Base-by-base conservation (phyloP, 2,797 vertebrate genomes). In the Sebastes variabilis region DNA sequence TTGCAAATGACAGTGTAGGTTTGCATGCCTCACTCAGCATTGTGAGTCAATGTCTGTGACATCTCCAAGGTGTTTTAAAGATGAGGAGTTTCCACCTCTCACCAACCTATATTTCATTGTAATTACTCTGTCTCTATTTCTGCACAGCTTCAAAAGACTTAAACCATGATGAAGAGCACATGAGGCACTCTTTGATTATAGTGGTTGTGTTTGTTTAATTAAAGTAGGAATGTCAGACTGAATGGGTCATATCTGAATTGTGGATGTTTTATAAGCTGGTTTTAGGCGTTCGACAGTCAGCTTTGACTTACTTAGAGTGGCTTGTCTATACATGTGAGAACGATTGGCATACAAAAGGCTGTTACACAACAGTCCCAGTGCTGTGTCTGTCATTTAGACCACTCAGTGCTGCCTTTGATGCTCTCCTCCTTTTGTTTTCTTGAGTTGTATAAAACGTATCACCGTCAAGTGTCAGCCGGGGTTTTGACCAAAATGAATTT, bases 61-160 rank as follows among this genome's bases (percentile, higher is more conserved):
- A 80, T 46, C 78, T 56, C 70, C n/a, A 29, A 66, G 29, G 66
- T 72, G 49, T 88, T 88, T 88, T 60, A 64, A 13, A 91, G 89
- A 77, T 83, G 90, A 92, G 91, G 90, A 92, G 89, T 92, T 94
- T 93, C 94, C 89, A 88, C 59, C 32, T 77, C 69, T 89, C 78
- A 66, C 46, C 61, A 92, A 81, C 89, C 84, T 91, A 73, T 90
- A 87, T 87, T 93, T 93, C 62, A 66, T 87, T 71, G 83, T 86
- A 94, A 94, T 94, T 92, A 93, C 79, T 82, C 84, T 18, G 89
- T 90, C 89, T 94, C 67, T 83, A 75, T 89, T 80, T 85, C 72
- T 81, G 65, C 64, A 72, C 49, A 61, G 65, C 91, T 91, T 94
- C 91, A 94, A 92, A 93, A 85, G 87, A 81, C 34, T 36, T 14